Evolutionary conservation across 2,113 vertebrate genomes (phyloP), one percentile per base, ranked within the genome.

Genomic region (Erythrolamprus reginae): DNA sequence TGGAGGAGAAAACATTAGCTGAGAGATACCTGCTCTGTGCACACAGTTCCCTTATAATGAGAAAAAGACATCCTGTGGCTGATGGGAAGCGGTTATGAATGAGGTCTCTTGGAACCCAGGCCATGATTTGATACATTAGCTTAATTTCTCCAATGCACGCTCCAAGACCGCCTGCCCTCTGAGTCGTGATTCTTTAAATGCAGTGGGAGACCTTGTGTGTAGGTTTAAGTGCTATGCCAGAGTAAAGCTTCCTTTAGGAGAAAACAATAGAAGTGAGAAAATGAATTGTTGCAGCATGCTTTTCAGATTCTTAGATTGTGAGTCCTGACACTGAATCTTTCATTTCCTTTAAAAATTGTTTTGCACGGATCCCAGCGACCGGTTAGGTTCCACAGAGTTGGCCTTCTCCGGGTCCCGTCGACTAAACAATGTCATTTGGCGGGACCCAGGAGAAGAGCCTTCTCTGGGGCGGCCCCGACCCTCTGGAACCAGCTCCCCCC

Each of bases 261-360:
- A 93, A 96, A 95, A 94, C 94, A 95, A 94, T 94, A 93, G 93
- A 93, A 94, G 94, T 88, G 92, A 91, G 92, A 93, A 95, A 90
- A 84, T 91, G 89, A 93, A 93, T 91, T 93, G 38, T 61, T 86
- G 93, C 93, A 85, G 93, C 58, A 50, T 95, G 91, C 94, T 89
- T 95, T 94, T 93, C 94, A 56, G 53, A 92, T 92, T 90, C 88
- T 0, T 21, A 82, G 26, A 93, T 94, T 1, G 93, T 90, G 93
- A 92, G 87, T 95, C 95, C 94, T 93, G 94, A 93, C 92, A 70
- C 91, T 5, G 89, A 93, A 93, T 89, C 90, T 91, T 93, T 90
- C 90, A 84, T 45, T 91, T 77, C 88, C 65, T 50, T 82, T 52
- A 58, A 50, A 61, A 47, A n/a, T n/a, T n/a, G n/a, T n/a, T n/a